Percentiles rank a stretch among this genome's conserved stretches.
These are phyloP conservation scores for Phthorimaea operculella DNA, from an alignment of 1,140 invertebrate genomes.

Conservation along the genomic window DNA sequence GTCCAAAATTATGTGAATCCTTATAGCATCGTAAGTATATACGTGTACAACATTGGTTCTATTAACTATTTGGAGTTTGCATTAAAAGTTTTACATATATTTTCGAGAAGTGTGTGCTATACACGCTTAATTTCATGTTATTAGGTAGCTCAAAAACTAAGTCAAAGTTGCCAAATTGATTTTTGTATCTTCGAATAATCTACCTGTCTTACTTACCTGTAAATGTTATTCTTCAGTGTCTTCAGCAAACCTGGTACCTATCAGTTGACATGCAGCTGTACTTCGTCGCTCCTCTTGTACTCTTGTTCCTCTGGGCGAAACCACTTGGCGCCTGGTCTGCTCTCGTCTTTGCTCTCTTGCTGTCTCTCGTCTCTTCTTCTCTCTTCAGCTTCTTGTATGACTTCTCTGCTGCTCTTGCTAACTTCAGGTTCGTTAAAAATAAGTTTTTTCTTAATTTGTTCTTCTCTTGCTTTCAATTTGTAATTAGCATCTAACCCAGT, in stretches of 20 bases:
- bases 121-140: too few relatives aligned
- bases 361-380: conserved; percentile 19
- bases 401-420: conserved; percentile 22
- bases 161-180: too few relatives aligned
- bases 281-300: conserved; percentile 61
- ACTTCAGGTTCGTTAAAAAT: conserved; percentile 19
- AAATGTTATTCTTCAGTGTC: conserved; percentile 65
- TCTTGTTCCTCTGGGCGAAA: conserved; percentile 37
- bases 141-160: too few relatives aligned
- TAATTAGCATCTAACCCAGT: too few relatives aligned
- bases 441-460: too few relatives aligned
- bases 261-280: conserved; percentile 80
- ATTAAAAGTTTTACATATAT: too few relatives aligned
- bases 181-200: too few relatives aligned
- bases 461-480: too few relatives aligned
- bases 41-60: not conserved
- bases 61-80: too few relatives aligned
- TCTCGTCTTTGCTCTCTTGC: conserved; percentile 14
- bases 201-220: too few relatives aligned
- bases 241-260: conserved; percentile 64
- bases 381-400: conserved; percentile 24
- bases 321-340: conserved; percentile 19
- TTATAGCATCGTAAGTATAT: conserved; percentile 17
- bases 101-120: too few relatives aligned
- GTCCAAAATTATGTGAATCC: conserved; percentile 38